Evolutionary conservation across 1,140 invertebrate species (phyloP), one percentile per base, ranked within the genome.

Genomic region (Drosophila willistoni): DNA sequence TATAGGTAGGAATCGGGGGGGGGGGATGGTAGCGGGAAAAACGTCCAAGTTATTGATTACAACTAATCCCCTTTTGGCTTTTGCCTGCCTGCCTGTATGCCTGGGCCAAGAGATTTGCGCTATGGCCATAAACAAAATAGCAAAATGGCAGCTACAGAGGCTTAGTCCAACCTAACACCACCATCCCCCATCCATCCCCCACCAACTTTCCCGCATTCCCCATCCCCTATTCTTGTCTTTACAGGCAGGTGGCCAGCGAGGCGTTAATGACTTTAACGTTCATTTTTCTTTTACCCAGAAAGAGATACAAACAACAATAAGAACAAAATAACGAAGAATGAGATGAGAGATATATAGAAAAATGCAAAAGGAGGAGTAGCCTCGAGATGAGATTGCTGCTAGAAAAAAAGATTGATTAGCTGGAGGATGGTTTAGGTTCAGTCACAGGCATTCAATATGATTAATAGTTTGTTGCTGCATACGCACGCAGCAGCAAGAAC

Each of bases 31-130:
- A 9, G 44, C n/a, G 44, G 44, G 14, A 5, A n/a, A 5, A 44
- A 44, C 44, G 17, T 55, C 77, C 76, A 87, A 87, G 84, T 87
- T 87, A 87, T 87, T 87, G 84, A 87, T 87, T 87, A 87, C 84
- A 87, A 89, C 84, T 87, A 87, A 87, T 87, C 84, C 84, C 80
- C 85, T 79, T 77, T 89, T 84, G 84, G 80, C 83, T 86, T 86
- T 79, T 79, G 69, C 83, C 83, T 87, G 79, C 83, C 83, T 22
- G 79, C 72, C 83, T 77, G 70, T 68, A 56, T 42, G 68, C 71
- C 42, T 42, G 44, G 33, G 14, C 41, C 62, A 17, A 82, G 69
- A 76, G 83, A 86, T 86, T 86, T 86, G 74, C 69, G 71, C 82
- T 63, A 71, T 44, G 78, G 51, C 72, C 79, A 87, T 87, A 87